phyloP scores from a whole-genome alignment of 1,140 invertebrate genomes.

The Doryteuthis pealeii region DNA sequence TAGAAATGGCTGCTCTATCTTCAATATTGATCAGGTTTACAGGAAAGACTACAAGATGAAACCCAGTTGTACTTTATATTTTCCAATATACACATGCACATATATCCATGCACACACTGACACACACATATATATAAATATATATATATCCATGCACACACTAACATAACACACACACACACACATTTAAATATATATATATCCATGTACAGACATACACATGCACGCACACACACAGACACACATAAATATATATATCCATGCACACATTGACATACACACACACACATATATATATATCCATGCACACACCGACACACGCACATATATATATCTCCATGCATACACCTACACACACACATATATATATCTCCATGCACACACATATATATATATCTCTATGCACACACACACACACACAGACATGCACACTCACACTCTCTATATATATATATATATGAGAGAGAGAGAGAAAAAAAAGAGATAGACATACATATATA shows the following conservation, averaged over 20 bases:
- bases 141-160: neutral
- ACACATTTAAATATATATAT: neutral
- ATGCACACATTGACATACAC: neutral
- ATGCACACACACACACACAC: too few species aligned
- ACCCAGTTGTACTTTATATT: too few species aligned
- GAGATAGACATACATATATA: neutral
- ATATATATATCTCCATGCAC: neutral
- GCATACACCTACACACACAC: too few species aligned
- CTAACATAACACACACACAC: neutral
- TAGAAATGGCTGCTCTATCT: too few species aligned
- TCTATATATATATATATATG: too few species aligned
- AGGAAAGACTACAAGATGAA: too few species aligned
- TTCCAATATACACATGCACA: neutral
- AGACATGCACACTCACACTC: too few species aligned
- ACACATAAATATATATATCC: too few species aligned
- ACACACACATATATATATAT: neutral
- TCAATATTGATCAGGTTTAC: too few species aligned
- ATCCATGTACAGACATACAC: neutral
- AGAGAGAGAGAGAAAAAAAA: neutral
- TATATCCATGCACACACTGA: neutral
- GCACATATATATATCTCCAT: too few species aligned
- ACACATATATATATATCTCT: too few species aligned
- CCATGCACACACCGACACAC: too few species aligned
- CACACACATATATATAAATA: neutral
- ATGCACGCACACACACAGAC: neutral